Evolutionary conservation across 2,888 invertebrate species (phyloP).

Genomic region (Chrysopilus asiliformis): DNA sequence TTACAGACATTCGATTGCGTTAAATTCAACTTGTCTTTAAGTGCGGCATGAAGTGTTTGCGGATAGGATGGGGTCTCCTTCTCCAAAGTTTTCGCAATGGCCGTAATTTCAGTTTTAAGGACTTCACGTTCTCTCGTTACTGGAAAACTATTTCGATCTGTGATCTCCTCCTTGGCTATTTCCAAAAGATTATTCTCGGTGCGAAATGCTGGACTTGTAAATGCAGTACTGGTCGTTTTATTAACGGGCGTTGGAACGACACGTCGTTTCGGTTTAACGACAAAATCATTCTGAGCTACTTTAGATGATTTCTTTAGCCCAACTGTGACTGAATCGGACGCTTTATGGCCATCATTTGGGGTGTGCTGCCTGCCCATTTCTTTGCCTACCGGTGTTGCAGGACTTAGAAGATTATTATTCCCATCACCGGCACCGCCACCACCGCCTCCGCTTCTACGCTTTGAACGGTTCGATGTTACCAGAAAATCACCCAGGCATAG

Average conservation of each 20-base stretch:
- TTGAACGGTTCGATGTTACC: slow-evolving; percentile 18
- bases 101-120: slow-evolving; percentile 22
- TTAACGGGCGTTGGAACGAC: slow-evolving; percentile 29
- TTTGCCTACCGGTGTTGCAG: slow-evolving; percentile 6
- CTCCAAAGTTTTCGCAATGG: slow-evolving; percentile 25
- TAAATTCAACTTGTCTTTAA: slow-evolving; percentile 1
- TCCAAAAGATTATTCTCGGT: slow-evolving; percentile 32
- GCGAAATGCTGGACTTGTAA: slow-evolving; percentile 27
- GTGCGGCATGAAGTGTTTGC: slow-evolving; percentile 1
- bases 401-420: too few relatives aligned
- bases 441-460: slow-evolving; percentile 14
- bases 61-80: slow-evolving; percentile 15
- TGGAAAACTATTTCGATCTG: slow-evolving; percentile 23
- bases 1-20: background rate
- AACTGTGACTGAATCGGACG: too few relatives aligned
- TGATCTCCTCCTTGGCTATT: slow-evolving; percentile 25
- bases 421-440: background rate
- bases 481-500: slow-evolving; percentile 32
- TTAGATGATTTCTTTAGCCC: too few relatives aligned
- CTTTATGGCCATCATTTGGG: too few relatives aligned
- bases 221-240: slow-evolving; percentile 4
- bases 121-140: slow-evolving; percentile 26
- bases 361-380: too few relatives aligned
- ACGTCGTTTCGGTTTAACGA: slow-evolving; percentile 26
- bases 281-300: too few relatives aligned